Evolutionary conservation across 1,140 invertebrate genomes (phyloP), one percentile per base, ranked within the genome.

Genomic region (Trichonephila clavata): DNA sequence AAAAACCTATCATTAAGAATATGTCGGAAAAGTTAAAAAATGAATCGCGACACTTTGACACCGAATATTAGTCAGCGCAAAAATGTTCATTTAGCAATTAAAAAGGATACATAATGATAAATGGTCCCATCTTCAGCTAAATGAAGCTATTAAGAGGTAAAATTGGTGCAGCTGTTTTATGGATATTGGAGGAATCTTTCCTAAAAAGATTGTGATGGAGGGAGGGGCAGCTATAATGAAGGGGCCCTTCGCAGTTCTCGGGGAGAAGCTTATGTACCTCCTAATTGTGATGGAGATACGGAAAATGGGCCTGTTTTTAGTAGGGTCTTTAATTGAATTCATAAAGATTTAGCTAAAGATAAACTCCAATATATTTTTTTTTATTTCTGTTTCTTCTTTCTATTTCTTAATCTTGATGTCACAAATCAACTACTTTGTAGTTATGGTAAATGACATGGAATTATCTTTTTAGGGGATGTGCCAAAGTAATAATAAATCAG

Each of bases 81-180:
- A 50, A 93, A 93, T 93, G 84, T 93, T 80, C 65, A 93, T 93
- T 93, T 80, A 88, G 92, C 65, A 93, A 93, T 93, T 93, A 93
- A 93, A 68, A 93, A 43, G 90, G 61, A 93, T 90, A 90, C 63
- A 63, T 87, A 60, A 61, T 93, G 92, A 93, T 93, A 87, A 93
- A 93, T 88, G 71, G 65, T 27, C 68, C 59, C 21, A 71, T 86
- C 91, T 86, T 14, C n/a, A n/a, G 65, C 86, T 87, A 93, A 93
- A 93, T 93, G 92, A 93, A 93, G 92, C 92, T 93, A 93, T 93
- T 93, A 93, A 87, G 32, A 21, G 21, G 39, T 71, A 10, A 57
- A 91, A 61, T 81, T 91, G 77, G 18, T 50, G 61, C 83, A 92
- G 81, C 91, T 93, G 86, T 83, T 83, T 83, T 83, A 83, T 83